Evolutionary conservation across 92 coral and sea anemone genomes (phyloP).

Genomic region (Paragorgia papillata): DNA sequence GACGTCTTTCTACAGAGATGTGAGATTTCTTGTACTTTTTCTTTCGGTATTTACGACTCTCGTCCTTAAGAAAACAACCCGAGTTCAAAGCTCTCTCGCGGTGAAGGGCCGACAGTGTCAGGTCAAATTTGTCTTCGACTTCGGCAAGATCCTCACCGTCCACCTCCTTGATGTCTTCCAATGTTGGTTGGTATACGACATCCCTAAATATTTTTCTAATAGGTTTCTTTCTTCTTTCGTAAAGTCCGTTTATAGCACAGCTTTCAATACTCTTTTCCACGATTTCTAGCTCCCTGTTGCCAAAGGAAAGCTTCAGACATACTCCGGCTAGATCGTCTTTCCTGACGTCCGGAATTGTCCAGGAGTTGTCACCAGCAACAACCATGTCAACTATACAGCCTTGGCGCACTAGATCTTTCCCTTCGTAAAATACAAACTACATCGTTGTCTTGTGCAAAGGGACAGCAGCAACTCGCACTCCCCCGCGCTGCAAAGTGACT

Average conservation of each 20-base stretch:
- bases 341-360: conserved; percentile 37
- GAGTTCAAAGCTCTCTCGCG: conserved; percentile 76
- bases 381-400: conserved; percentile 75
- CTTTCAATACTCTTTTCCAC: conserved; percentile 40
- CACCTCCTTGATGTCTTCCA: conserved; percentile 84
- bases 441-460: conserved; percentile 17
- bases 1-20: conserved; percentile 19
- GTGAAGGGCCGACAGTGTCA: conserved; percentile 77
- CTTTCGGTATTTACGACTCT: conserved; percentile 40
- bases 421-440: conserved; percentile 1
- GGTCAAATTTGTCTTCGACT: conserved; percentile 57
- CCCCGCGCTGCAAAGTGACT: neutral
- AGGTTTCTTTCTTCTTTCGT: conserved; percentile 50
- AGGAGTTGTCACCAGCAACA: conserved; percentile 47
- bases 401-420: conserved; percentile 31
- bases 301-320: conserved; percentile 11
- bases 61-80: conserved; percentile 31
- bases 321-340: conserved; percentile 22
- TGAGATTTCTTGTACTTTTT: conserved; percentile 39
- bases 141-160: conserved; percentile 53
- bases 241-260: conserved; percentile 22
- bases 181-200: conserved; percentile 63
- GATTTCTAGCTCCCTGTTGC: conserved; percentile 30
- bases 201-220: conserved; percentile 64
- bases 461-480: conserved; percentile 4